phyloP scores from a whole-genome alignment of 2,888 invertebrate species.

The Amphipyra berbera region DNA sequence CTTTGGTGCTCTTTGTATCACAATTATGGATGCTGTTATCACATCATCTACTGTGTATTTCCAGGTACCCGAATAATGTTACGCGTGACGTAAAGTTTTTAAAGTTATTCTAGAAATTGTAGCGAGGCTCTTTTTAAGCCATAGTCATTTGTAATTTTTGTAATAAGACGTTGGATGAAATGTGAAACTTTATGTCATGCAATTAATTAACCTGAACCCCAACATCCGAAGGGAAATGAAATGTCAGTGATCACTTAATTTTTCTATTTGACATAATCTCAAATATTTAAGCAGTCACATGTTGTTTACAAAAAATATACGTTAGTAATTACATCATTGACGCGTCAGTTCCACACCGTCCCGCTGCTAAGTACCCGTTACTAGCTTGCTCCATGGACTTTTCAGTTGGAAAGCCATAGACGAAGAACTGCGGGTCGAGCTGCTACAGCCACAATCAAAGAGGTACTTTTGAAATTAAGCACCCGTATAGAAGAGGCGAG shows the following conservation, averaged over 20 bases:
- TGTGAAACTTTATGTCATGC: slow-evolving; percentile 72
- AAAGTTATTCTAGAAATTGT: background rate
- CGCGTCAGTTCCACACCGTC: slow-evolving; percentile 61
- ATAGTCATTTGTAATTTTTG: background rate
- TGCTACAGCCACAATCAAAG: slow-evolving; percentile 68
- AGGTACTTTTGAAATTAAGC: slow-evolving; percentile 87
- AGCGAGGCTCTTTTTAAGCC: background rate
- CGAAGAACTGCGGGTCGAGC: slow-evolving; percentile 65
- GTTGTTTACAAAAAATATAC: slow-evolving; percentile 4
- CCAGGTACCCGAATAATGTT: slow-evolving; percentile 83
- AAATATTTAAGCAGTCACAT: background rate
- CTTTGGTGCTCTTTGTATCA: slow-evolving; percentile 71
- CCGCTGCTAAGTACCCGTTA: slow-evolving; percentile 72
- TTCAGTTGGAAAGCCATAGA: slow-evolving; percentile 84
- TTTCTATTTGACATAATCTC: background rate
- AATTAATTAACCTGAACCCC: slow-evolving; percentile 70
- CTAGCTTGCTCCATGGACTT: slow-evolving; percentile 88
- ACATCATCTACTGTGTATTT: slow-evolving; percentile 85
- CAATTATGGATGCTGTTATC: slow-evolving; percentile 77
- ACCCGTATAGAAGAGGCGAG: slow-evolving; percentile 67
- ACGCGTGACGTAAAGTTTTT: slow-evolving; percentile 76
- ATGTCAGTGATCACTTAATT: slow-evolving; percentile 64
- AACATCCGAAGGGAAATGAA: slow-evolving; percentile 69
- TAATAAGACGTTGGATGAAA: slow-evolving; percentile 19
- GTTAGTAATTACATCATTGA: slow-evolving; percentile 61